Conservation (phyloP, 2,113 vertebrate genomes). For the Pelecanus crispus region DNA sequence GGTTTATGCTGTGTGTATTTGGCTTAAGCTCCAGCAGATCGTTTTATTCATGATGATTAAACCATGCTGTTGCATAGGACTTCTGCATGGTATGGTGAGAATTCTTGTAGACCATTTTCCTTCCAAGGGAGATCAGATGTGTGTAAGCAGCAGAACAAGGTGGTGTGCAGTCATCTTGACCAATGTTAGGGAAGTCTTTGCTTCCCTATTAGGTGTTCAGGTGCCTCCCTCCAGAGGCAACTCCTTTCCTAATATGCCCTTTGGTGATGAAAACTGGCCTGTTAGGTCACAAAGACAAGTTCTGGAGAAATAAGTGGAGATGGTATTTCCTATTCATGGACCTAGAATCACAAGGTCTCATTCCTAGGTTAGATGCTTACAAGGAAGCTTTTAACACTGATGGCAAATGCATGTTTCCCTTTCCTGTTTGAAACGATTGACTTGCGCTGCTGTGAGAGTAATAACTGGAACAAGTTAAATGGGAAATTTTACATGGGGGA, state of each 20-base stretch:
- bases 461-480: neutral
- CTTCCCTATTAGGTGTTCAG: neutral
- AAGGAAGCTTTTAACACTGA: neutral
- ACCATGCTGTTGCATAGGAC: rapidly evolving
- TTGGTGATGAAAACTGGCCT: neutral
- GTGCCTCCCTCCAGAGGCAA: neutral
- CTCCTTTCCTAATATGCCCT: neutral
- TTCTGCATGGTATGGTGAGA: neutral
- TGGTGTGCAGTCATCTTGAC: neutral
- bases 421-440: neutral
- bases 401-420: neutral
- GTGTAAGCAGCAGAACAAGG: neutral
- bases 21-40: neutral
- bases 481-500: neutral
- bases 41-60: neutral
- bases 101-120: neutral
- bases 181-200: neutral
- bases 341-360: neutral
- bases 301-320: neutral
- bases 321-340: neutral
- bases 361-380: neutral
- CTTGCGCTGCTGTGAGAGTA: neutral
- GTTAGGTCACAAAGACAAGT: neutral
- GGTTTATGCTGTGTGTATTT: neutral
- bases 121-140: neutral